Evolutionary conservation across 2,113 vertebrate species (phyloP), one percentile per base, ranked within the genome.

Genomic region (Pitta sordida): DNA sequence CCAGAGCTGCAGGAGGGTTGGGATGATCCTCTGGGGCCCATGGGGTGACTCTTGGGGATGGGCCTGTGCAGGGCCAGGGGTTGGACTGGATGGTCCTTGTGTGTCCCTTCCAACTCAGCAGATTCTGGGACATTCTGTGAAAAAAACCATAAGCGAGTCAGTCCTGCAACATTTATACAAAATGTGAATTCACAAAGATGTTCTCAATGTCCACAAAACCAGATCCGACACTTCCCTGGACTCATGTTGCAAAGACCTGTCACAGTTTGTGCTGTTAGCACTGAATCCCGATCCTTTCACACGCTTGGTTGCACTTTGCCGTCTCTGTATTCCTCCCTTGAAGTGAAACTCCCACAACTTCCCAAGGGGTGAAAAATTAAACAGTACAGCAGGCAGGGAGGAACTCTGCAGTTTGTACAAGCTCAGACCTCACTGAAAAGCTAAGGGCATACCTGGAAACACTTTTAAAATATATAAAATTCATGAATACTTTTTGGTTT

Each of bases 391-490:
- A 78, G 65, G 34, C 83, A 78, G 13, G 56, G n/a, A 64, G 65
- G 86, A 73, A 64, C 36, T 86, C 1, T 44, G 30, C 53, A 87
- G 60, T 85, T 93, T 89, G 70, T 85, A 89, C 58, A 73, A 94
- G 65, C 69, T 51, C 41, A 89, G 29, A 58, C 30, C 3, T 30
- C 76, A 70, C 73, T n/a, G 29, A 49, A 84, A 71, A 91, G 86
- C 63, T 89, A 46, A 86, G 85, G 81, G 86, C 78, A 89, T 93
- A 94, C 89, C 84, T 95, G 89, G 92, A 89, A 96, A 95, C 84
- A 79, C 83, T 93, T 94, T 89, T 88, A 91, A 93, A 89, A 71
- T 81, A 96, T 95, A 68, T 78, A 95, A 96, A 94, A 94, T 96
- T 93, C 81, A 93, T 96, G 74, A 95, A 79, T 64, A 51, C 78